These are phyloP conservation scores for Glandiceps talaboti DNA, from an alignment of 53 echinoderm and acorn worm genomes.

Conservation along the genomic window DNA sequence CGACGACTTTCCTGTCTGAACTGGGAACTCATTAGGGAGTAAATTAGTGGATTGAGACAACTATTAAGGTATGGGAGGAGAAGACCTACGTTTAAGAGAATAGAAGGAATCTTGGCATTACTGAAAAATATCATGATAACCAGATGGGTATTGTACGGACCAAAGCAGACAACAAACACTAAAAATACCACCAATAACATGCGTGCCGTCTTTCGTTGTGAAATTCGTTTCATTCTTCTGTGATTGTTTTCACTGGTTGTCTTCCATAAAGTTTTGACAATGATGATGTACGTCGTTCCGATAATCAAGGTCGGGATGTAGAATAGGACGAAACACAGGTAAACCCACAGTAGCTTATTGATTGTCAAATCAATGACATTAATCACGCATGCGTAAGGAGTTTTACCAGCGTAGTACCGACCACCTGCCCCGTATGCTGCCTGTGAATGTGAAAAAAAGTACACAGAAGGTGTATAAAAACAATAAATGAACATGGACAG, in stretches of 20 bases:
- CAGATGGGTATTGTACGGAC: conserved; percentile 55
- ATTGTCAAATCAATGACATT: no score
- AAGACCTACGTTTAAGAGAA: conserved; percentile 24
- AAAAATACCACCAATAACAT: conserved; percentile 57
- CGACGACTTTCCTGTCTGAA: conserved; percentile 40
- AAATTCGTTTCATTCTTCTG: neutral
- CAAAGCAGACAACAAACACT: conserved; percentile 58
- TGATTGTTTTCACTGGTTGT: conserved; percentile 1
- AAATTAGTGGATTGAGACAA: conserved; percentile 71
- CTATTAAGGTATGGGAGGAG: conserved; percentile 64
- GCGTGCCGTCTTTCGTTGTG: conserved; percentile 69
- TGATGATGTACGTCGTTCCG: conserved; percentile 37
- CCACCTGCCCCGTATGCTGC: no score
- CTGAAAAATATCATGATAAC: conserved; percentile 32
- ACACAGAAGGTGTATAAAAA: no score
- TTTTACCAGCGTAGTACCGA: no score
- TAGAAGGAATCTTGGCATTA: neutral
- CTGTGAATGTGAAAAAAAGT: no score
- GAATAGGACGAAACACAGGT: conserved; percentile 68
- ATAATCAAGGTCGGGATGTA: conserved; percentile 57
- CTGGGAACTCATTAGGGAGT: conserved; percentile 46
- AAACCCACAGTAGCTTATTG: no score
- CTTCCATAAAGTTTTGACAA: conserved; percentile 40
- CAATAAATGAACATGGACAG: no score
- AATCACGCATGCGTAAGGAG: no score